Evolutionary conservation across 2,113 vertebrate genomes (phyloP).

Genomic region (Corvus hawaiiensis): DNA sequence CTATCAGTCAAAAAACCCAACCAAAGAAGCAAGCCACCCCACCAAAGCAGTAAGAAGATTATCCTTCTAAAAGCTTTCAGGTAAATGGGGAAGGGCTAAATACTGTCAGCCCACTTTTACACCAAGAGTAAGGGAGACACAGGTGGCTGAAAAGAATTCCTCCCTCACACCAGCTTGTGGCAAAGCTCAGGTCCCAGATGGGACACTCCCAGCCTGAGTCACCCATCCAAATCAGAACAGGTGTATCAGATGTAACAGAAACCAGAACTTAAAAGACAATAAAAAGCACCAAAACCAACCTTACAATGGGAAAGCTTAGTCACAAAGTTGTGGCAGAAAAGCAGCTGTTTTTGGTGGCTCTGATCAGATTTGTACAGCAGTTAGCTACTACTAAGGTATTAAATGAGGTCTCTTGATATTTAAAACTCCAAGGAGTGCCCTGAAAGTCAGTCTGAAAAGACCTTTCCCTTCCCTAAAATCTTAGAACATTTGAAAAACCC

Average conservation of each 20-base stretch:
- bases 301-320: not conserved
- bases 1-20: not conserved
- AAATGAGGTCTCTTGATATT: not conserved
- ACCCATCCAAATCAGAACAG: not conserved
- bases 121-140: not conserved
- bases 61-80: not conserved
- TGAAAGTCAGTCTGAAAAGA: not conserved
- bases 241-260: not conserved
- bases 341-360: not conserved
- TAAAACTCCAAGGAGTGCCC: not conserved
- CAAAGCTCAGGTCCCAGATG: not conserved
- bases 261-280: not conserved
- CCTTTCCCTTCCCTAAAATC: not conserved
- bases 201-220: not conserved
- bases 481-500: not conserved
- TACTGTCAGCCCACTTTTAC: not conserved
- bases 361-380: not conserved
- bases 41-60: not conserved
- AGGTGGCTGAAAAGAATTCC: not conserved
- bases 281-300: not conserved
- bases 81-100: not conserved
- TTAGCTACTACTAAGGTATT: not conserved
- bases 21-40: not conserved
- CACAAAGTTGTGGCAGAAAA: not conserved
- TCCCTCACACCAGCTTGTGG: not conserved